These are phyloP conservation scores for Malthinus flaveolus DNA, from an alignment of 2,888 invertebrate species.

Conservation along the genomic window DNA sequence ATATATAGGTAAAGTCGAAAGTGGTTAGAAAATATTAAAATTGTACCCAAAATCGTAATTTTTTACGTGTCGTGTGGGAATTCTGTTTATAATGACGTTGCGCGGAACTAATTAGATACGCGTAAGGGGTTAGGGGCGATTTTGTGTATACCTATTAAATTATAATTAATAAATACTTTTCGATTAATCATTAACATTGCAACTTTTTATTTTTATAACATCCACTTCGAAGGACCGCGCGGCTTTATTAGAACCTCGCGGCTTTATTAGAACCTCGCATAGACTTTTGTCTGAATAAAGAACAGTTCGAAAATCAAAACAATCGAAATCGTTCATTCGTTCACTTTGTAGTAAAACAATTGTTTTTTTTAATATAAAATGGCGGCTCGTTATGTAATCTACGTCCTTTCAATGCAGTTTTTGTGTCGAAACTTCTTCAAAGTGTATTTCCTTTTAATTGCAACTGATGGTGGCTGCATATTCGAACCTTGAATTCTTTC, in stretches of 20 bases:
- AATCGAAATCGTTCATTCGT: too few species aligned
- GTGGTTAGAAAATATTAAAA: constrained; percentile 9
- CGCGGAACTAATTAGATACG: background rate
- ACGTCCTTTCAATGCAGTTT: background rate
- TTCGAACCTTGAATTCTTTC: too few species aligned
- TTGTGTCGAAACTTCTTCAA: background rate
- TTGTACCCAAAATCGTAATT: background rate
- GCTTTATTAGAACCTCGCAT: too few species aligned
- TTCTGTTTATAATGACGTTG: background rate
- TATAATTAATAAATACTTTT: too few species aligned
- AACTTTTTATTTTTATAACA: too few species aligned
- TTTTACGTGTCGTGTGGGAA: background rate
- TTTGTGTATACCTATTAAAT: too few species aligned
- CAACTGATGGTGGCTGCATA: background rate
- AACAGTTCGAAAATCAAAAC: too few species aligned
- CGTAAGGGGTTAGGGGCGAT: background rate
- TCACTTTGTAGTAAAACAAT: too few species aligned
- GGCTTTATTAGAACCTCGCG: too few species aligned
- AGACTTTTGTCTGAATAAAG: too few species aligned
- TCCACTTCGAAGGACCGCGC: too few species aligned
- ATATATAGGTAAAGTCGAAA: background rate
- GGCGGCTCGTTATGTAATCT: background rate
- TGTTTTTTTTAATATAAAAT: background rate
- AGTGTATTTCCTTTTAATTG: background rate
- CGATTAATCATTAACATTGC: too few species aligned